Base-by-base conservation (phyloP, 2,888 invertebrate species). In the Andrena hattorfiana region DNA sequence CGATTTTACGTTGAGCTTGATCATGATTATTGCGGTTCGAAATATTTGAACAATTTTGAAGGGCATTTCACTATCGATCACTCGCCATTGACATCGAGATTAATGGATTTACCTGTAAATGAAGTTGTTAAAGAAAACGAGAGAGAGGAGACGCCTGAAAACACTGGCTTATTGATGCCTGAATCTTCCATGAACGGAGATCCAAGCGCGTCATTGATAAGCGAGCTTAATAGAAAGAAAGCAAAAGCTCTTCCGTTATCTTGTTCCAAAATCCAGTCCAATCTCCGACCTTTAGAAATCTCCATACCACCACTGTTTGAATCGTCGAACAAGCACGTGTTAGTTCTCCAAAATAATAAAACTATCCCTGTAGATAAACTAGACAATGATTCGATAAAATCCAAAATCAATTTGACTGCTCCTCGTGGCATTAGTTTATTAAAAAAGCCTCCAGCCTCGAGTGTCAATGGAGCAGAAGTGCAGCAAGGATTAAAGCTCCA, bases 291-390 rank as follows among this genome's bases (percentile, higher is more conserved):
- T 8, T 77, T 93, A 7, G 83, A 89, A 71, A 93, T 93, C 16
- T 81, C 89, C 0, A 93, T 92, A 76, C 92, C 92, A 0, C 74
- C 89, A 6, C 78, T 86, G 5, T 91, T 92, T 28, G 89, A 91
- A 30, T 64, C 87, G 1, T 63, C 82, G 32, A 85, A 82, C 8
- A 93, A 91, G 26, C 90, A 89, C 54, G 82, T 93, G 2, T 72
- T 93, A 10, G 75, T 93, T 23, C 60, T 92, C 8, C 89, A 91
- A 16, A 90, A 93, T 23, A 91, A 90, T 26, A 90, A 92, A 85
- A 82, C 90, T 0, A 86, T 91, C 23, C 80, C 91, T 3, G 80
- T 89, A 0, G 88, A 91, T 54, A 68, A 51, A 20, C n/a, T 28
- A 8, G 62, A 3, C 8, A 60, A 49, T 3, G 49, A 77, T 26